A percentile compares a stretch with the other conserved stretches of the same genome.
phyloP scores from a whole-genome alignment of 2,797 vertebrate genomes.

The Melanotaenia trifasciata region DNA sequence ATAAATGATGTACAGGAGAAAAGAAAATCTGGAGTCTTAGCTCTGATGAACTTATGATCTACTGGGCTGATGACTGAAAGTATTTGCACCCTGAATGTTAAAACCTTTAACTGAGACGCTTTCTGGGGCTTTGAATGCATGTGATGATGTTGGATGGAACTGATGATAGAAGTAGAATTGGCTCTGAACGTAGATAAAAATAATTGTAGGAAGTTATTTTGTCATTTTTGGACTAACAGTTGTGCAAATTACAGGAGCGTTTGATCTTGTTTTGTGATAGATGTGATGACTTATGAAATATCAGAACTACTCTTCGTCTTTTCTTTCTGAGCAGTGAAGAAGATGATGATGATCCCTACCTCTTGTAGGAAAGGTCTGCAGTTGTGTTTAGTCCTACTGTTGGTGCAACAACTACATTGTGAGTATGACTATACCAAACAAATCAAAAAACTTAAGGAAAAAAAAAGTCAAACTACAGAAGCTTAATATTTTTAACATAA shows the following conservation, averaged over 20 bases:
- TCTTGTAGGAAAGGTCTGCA: slow-evolving; percentile 69
- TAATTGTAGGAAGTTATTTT: neutral
- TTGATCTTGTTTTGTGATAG: neutral
- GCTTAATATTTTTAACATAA: neutral
- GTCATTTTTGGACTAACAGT: neutral
- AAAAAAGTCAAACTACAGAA: neutral
- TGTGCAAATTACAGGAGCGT: neutral
- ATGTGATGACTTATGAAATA: neutral
- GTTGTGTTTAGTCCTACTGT: slow-evolving; percentile 73
- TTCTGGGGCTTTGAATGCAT: too few relatives aligned
- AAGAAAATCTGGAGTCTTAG: neutral
- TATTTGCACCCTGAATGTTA: neutral
- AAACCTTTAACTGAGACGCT: too few relatives aligned
- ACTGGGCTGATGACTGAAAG: neutral
- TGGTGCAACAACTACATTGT: slow-evolving; percentile 77
- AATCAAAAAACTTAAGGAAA: neutral
- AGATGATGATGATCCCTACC: slow-evolving; percentile 71
- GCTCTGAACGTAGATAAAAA: neutral
- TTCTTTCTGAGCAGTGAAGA: slow-evolving; percentile 62
- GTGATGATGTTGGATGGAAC: neutral
- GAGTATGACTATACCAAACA: slow-evolving; percentile 54
- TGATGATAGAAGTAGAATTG: slow-evolving; percentile 5
- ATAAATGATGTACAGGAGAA: too few relatives aligned
- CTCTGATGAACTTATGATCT: neutral
- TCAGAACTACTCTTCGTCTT: slow-evolving; percentile 21